These are phyloP conservation scores for Cercopithecus diana DNA, from an alignment of 2,797 vertebrate genomes.

Conservation along the genomic window DNA sequence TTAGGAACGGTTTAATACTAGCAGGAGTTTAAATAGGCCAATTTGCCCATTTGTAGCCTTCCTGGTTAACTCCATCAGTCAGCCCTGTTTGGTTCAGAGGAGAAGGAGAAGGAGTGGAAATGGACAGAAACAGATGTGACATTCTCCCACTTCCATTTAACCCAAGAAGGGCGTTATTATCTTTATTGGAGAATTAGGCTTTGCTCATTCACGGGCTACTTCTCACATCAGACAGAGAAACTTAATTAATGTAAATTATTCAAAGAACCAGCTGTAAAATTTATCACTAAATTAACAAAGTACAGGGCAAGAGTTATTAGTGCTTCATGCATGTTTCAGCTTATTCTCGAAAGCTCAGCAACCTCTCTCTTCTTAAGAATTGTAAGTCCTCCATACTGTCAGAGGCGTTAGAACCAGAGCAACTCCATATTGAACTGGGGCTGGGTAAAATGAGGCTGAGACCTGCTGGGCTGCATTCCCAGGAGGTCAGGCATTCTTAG, in stretches of 20 bases:
- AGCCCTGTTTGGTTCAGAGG: background rate
- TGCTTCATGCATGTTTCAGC: background rate
- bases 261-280: background rate
- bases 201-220: background rate
- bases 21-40: background rate
- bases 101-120: background rate
- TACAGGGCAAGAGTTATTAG: background rate
- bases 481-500: background rate
- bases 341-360: background rate
- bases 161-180: background rate
- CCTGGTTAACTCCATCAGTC: background rate
- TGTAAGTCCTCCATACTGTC: background rate
- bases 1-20: background rate
- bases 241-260: background rate
- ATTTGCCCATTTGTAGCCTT: background rate
- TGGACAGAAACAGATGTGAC: background rate
- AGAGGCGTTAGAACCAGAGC: background rate
- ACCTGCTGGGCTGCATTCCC: background rate
- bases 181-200: background rate
- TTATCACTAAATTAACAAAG: background rate
- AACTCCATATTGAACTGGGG: background rate
- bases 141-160: background rate
- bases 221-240: background rate
- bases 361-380: background rate
- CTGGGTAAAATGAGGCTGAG: background rate